phyloP scores from a whole-genome alignment of 2,888 invertebrate genomes.

The Globia sparganii region DNA sequence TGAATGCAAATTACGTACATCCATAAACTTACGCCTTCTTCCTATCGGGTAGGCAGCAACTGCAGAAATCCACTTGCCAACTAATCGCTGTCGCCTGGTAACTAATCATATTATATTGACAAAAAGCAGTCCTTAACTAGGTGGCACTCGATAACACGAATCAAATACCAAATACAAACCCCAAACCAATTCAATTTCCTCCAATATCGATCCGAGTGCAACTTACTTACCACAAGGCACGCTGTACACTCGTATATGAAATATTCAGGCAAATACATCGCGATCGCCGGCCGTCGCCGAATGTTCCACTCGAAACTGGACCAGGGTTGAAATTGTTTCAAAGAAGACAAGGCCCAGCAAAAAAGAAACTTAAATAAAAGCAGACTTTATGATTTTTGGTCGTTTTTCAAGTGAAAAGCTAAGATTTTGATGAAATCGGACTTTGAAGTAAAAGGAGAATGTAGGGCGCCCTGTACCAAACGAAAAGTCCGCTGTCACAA shows the following conservation, averaged over 20 bases:
- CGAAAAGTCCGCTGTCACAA: too few species aligned
- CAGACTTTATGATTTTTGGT: conserved; percentile 14
- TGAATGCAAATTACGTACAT: too few species aligned
- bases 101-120: too few species aligned
- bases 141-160: too few species aligned
- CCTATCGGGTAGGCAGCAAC: too few species aligned
- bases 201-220: conserved; percentile 14
- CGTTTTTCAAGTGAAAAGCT: conserved; percentile 23
- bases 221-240: conserved; percentile 71
- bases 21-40: too few species aligned
- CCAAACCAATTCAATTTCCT: neutral
- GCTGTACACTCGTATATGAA: conserved; percentile 80
- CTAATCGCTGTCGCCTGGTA: too few species aligned
- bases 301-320: conserved; percentile 73
- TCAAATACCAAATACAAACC: neutral
- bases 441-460: conserved; percentile 35
- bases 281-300: conserved; percentile 69
- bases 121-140: neutral
- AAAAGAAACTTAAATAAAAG: conserved; percentile 48
- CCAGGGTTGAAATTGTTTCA: conserved; percentile 80
- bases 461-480: too few species aligned
- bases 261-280: conserved; percentile 83
- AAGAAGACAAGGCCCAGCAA: conserved; percentile 41
- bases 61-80: too few species aligned
- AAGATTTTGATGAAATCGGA: conserved; percentile 31